These are phyloP conservation scores for Ectropis crepuscularia DNA, from an alignment of 2,888 invertebrate species.

Conservation along the genomic window DNA sequence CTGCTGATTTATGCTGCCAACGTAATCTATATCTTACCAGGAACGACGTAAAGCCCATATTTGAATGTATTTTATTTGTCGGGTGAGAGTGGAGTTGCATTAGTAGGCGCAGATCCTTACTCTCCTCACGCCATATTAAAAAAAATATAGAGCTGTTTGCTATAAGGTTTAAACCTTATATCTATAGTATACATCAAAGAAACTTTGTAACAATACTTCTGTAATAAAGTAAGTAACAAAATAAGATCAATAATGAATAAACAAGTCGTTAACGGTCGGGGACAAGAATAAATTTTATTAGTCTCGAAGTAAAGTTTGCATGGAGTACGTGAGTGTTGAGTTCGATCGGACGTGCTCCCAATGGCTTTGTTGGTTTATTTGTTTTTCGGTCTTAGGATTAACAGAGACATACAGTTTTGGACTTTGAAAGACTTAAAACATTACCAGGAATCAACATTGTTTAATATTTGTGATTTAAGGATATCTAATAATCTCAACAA, in stretches of 20 bases:
- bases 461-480: no score
- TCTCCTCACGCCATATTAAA: no score
- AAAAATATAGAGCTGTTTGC: no score
- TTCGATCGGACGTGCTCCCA: slow-evolving; percentile 53
- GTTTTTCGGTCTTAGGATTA: slow-evolving; percentile 24
- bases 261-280: slow-evolving; percentile 22
- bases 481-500: no score
- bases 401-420: slow-evolving; percentile 7
- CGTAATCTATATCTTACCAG: no score
- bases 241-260: slow-evolving; percentile 19
- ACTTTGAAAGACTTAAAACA: not conserved
- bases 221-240: not conserved
- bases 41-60: no score
- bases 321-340: slow-evolving; percentile 55
- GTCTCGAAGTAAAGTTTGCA: slow-evolving; percentile 46
- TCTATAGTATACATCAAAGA: not conserved
- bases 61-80: no score
- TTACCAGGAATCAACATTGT: no score
- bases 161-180: no score
- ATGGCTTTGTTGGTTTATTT: slow-evolving; percentile 49
- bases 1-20: no score
- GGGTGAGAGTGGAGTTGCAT: no score
- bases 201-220: not conserved
- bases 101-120: no score
- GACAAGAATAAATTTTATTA: slow-evolving; percentile 30